These are phyloP conservation scores for Chironomus tentans DNA, from an alignment of 2,888 invertebrate species.

Conservation along the genomic window DNA sequence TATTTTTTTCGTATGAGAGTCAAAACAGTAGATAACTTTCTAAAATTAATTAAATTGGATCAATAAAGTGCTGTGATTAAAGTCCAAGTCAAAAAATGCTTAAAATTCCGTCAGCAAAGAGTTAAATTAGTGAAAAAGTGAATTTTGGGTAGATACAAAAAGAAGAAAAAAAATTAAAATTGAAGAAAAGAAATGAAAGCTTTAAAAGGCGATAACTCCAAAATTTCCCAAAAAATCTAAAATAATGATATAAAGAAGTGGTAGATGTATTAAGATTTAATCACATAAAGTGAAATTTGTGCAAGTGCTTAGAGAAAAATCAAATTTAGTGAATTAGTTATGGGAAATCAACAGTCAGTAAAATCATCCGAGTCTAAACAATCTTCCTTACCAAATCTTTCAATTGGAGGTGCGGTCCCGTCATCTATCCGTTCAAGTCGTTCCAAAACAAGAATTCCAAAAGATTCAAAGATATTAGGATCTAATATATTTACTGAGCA, in stretches of 20 bases:
- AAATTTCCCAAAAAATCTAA: not conserved
- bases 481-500: constrained; percentile 85
- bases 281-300: constrained; percentile 4
- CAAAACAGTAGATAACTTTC: not conserved
- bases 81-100: not conserved
- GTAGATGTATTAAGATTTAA: not conserved
- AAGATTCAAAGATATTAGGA: constrained; percentile 76
- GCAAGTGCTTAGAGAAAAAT: not conserved
- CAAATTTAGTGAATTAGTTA: not conserved
- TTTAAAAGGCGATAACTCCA: constrained; percentile 37
- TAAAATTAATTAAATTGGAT: not conserved
- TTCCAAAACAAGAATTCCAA: constrained; percentile 60
- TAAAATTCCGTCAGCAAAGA: not conserved
- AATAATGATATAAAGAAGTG: not conserved
- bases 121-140: not conserved
- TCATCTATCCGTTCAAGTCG: constrained; percentile 63
- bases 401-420: constrained; percentile 36
- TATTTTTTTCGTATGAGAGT: not conserved
- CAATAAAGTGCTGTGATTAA: not conserved
- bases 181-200: constrained; percentile 34
- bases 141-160: constrained; percentile 34
- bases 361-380: constrained; percentile 14
- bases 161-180: constrained; percentile 30
- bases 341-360: constrained; percentile 24
- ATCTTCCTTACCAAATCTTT: constrained; percentile 10